A percentile compares a stretch with the other conserved stretches of the same genome.
Evolutionary conservation across 2,797 vertebrate genomes (phyloP).

Genomic region (Enteromius fasciolatus): DNA sequence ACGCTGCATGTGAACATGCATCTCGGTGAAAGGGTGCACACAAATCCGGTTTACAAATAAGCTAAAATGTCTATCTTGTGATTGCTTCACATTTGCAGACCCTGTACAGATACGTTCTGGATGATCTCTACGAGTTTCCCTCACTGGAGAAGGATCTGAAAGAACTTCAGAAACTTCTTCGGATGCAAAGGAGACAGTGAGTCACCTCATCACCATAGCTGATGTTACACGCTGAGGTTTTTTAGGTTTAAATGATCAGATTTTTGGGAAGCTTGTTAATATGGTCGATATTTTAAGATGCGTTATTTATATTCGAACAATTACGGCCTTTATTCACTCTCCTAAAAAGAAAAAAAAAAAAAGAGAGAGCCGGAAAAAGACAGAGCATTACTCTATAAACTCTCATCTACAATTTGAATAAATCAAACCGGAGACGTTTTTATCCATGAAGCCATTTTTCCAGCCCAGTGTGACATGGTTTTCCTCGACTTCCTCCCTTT

Average conservation of each 20-base stretch:
- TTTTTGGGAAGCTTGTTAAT: slow-evolving; percentile 4
- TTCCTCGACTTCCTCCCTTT: not conserved
- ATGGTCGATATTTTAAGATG: slow-evolving; percentile 10
- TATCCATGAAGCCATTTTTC: slow-evolving; percentile 48
- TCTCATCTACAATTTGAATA: slow-evolving; percentile 56
- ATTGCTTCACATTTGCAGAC: slow-evolving; percentile 74
- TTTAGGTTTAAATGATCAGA: not conserved
- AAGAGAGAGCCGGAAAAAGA: not conserved
- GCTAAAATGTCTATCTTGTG: not conserved
- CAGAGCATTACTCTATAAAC: slow-evolving; percentile 49
- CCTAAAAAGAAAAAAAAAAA: slow-evolving; percentile 4
- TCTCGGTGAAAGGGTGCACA: not conserved
- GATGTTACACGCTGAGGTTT: not conserved
- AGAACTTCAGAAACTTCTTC: slow-evolving; percentile 91
- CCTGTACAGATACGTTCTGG: slow-evolving; percentile 88
- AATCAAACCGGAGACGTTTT: slow-evolving; percentile 59
- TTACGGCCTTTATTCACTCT: slow-evolving; percentile 48
- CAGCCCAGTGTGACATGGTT: not conserved
- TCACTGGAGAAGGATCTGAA: slow-evolving; percentile 89
- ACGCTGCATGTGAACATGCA: not conserved
- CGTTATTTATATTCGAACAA: not conserved
- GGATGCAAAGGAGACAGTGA: slow-evolving; percentile 92
- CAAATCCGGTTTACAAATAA: not conserved
- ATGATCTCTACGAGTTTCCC: slow-evolving; percentile 94
- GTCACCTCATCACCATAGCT: slow-evolving; percentile 61